Evolutionary conservation across 2,113 vertebrate genomes (phyloP), one percentile per base, ranked within the genome.

Genomic region (Australoheros scitulus): DNA sequence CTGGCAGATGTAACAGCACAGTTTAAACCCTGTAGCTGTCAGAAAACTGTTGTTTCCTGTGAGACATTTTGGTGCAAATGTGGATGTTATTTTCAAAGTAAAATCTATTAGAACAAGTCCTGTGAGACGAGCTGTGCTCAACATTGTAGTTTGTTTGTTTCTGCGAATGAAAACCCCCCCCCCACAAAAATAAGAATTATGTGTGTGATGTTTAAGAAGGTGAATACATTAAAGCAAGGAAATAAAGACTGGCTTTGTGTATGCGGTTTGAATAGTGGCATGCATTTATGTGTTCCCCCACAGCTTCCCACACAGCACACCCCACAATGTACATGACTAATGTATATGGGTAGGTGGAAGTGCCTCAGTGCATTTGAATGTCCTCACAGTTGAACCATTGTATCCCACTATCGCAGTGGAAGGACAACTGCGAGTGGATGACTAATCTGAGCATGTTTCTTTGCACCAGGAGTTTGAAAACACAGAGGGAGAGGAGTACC

Each of bases 401-500:
- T 94, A 61, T 91, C 86, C 88, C 81, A 75, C 87, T 52, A 24
- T 76, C 26, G 60, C 85, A 29, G 77, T 50, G 75, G 84, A 43
- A 26, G 87, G 59, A 81, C 38, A 60, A 72, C 77, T 81, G 81
- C 4, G 34, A 83, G 70, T 38, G 83, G 78, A 83, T 92, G 90
- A 92, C 88, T 92, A 92, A 95, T 89, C 84, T 18, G 78, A 80
- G 47, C 34, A 26, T 92, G 76, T 92, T 74, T 88, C 65, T 90
- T 78, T 92, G 55, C 84, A 84, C 79, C 88, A 99, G 98, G 98
- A 99, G 95, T 97, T 99, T 92, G 97, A 99, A 92, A 98, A 99
- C 92, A 93, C 96, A 0, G 97, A 98, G 72, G 97, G 97, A 65
- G 97, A 98, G 0, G 98, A 97, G 90, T 97, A 95, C 90, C 95